Conservation (phyloP, 2,888 invertebrate genomes). For the Apomyelois bistriatella region DNA sequence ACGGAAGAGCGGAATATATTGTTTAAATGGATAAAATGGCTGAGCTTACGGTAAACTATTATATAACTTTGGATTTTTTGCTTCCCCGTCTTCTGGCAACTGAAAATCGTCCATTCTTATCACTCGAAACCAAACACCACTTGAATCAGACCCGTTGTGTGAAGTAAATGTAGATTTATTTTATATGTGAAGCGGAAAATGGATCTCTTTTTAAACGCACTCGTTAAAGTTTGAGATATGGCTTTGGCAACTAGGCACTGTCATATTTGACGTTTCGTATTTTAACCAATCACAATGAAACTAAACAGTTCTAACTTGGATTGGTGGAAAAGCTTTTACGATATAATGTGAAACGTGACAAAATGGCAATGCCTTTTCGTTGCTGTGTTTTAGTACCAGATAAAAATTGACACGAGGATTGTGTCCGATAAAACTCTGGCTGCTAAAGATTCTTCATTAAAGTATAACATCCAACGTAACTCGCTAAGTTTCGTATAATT, state of each 20-base stretch:
- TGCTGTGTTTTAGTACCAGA: not conserved
- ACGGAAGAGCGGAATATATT: slow-evolving; percentile 50
- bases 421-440: not conserved
- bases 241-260: not conserved
- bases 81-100: slow-evolving; percentile 73
- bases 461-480: not conserved
- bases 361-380: not conserved
- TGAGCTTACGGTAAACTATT: slow-evolving; percentile 41
- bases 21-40: slow-evolving; percentile 43
- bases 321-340: not conserved
- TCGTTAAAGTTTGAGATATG: too few relatives aligned
- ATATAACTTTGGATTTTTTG: slow-evolving; percentile 43
- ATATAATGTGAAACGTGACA: not conserved
- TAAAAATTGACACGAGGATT: not conserved
- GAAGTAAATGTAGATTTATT: slow-evolving; percentile 52
- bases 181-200: slow-evolving; percentile 3
- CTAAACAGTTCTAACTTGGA: too few relatives aligned
- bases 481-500: not conserved
- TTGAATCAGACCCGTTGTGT: slow-evolving; percentile 40
- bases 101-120: slow-evolving; percentile 63
- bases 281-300: not conserved
- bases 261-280: not conserved
- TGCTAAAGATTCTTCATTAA: too few relatives aligned
- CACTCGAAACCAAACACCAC: slow-evolving; percentile 67
- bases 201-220: too few relatives aligned